Conservation (phyloP, 2,888 invertebrate genomes). For the Metopia argyrocephala region DNA sequence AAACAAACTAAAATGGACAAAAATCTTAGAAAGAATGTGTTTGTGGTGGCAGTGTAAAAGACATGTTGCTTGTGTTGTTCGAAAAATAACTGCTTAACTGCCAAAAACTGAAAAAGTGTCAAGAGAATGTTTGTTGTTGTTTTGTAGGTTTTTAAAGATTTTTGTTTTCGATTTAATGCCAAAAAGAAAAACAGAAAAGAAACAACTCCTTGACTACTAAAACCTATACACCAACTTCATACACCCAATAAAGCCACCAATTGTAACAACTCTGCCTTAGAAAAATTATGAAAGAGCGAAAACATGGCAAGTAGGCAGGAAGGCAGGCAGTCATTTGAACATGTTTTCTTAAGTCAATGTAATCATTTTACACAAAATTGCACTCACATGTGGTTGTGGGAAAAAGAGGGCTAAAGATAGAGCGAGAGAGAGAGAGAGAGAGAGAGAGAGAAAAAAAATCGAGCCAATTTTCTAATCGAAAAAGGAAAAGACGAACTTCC, state of each 20-base stretch:
- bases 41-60: conserved; percentile 51
- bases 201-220: background rate
- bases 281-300: too few species aligned
- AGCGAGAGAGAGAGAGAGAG: background rate
- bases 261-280: too few species aligned
- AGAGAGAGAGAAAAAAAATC: background rate
- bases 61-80: conserved; percentile 48
- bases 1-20: background rate
- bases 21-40: background rate
- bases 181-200: conserved; percentile 5
- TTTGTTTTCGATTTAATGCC: conserved; percentile 5
- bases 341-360: conserved; percentile 21
- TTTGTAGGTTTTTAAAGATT: conserved; percentile 33
- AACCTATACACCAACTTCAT: background rate
- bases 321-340: background rate
- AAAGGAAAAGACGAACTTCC: background rate
- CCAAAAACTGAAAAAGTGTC: conserved; percentile 45
- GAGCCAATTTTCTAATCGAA: background rate
- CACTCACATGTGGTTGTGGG: conserved; percentile 47
- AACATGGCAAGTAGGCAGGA: background rate
- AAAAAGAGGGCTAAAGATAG: too few species aligned
- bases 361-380: conserved; percentile 29
- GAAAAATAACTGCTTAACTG: conserved; percentile 41
- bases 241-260: too few species aligned
- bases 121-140: conserved; percentile 38